These are phyloP conservation scores for Clarias pachynema DNA, from an alignment of 2,797 vertebrate genomes.

Conservation along the genomic window DNA sequence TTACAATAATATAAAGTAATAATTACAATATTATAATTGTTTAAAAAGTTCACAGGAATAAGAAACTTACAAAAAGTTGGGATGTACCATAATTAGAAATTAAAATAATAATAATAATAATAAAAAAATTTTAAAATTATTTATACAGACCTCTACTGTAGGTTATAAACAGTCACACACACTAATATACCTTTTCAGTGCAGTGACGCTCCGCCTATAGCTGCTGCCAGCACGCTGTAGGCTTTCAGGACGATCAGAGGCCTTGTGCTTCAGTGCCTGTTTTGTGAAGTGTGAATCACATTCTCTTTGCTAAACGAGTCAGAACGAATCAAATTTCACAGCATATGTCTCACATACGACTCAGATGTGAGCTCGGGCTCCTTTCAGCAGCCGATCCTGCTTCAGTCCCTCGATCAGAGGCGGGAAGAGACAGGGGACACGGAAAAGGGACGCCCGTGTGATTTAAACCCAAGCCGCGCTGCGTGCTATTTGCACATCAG, in stretches of 20 bases:
- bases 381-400: not conserved
- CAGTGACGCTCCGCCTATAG: not conserved
- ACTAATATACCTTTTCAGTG: not conserved
- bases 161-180: not conserved
- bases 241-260: not conserved
- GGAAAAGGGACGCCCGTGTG: slow-evolving; percentile 54
- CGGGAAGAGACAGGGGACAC: not conserved
- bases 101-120: no score
- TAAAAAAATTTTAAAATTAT: no score
- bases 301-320: not conserved
- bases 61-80: not conserved
- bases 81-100: not conserved
- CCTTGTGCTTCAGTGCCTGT: not conserved
- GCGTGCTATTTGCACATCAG: slow-evolving; percentile 81
- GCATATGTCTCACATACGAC: not conserved
- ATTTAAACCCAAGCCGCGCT: slow-evolving; percentile 69
- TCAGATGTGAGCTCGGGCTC: not conserved
- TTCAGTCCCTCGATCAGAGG: not conserved
- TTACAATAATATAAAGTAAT: no score
- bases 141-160: not conserved
- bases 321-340: not conserved
- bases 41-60: not conserved
- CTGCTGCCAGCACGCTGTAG: not conserved
- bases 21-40: no score
- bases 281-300: no score